Evolutionary conservation across 2,888 invertebrate species (phyloP).

Genomic region (Icerya purchasi): DNA sequence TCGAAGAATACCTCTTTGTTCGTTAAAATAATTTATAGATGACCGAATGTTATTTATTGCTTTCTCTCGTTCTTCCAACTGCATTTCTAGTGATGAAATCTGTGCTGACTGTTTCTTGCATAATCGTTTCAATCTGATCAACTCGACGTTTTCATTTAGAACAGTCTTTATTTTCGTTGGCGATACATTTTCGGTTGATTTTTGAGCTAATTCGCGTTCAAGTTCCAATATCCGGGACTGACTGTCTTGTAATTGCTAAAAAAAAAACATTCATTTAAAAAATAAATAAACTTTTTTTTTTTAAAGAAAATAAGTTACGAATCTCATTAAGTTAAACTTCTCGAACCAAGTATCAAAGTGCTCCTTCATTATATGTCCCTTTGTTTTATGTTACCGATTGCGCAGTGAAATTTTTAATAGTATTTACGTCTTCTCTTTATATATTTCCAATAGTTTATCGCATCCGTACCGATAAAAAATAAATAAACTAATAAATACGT

Average conservation of each 20-base stretch:
- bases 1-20: neutral
- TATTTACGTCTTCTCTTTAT: too few species aligned
- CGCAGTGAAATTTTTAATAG: too few species aligned
- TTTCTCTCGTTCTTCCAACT: conserved; percentile 4
- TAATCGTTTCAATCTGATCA: conserved; percentile 10
- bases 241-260: neutral
- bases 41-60: conserved; percentile 5
- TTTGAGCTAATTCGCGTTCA: conserved; percentile 5
- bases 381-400: too few species aligned
- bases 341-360: too few species aligned
- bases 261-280: neutral
- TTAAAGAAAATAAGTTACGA: too few species aligned
- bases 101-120: conserved; percentile 11
- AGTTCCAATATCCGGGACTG: conserved; percentile 3
- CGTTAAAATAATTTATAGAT: neutral
- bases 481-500: too few species aligned
- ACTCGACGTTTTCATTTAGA: conserved; percentile 9
- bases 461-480: too few species aligned
- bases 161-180: conserved; percentile 7
- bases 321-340: too few species aligned
- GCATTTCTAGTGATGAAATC: conserved; percentile 6
- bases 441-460: too few species aligned
- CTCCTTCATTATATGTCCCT: too few species aligned
- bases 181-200: neutral
- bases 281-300: neutral